phyloP scores from a whole-genome alignment of 30 jellyfish, hydroid and myxozoan species.

The Cassiopea xamachana region DNA sequence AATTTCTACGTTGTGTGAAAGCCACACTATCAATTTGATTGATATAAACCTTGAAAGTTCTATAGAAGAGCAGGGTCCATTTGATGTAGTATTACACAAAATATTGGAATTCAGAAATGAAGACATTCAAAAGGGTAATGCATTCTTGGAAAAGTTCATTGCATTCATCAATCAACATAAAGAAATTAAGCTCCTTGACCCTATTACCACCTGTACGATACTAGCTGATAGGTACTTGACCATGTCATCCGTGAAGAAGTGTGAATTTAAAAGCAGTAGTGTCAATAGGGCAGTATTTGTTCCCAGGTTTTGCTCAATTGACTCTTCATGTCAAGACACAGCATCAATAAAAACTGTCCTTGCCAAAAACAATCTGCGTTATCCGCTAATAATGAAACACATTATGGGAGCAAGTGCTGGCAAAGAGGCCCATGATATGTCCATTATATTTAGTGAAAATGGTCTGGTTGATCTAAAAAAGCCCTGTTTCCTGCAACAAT shows the following conservation, averaged over 20 bases:
- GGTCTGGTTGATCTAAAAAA: conserved; percentile 52
- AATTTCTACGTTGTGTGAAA: conserved; percentile 61
- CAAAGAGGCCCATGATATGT: conserved; percentile 92
- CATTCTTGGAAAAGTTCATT: conserved; percentile 46
- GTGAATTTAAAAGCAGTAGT: conserved; percentile 68
- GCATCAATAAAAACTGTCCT: conserved; percentile 12
- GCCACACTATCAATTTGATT: conserved; percentile 57
- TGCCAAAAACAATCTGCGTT: conserved; percentile 24
- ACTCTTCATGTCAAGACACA: conserved; percentile 8
- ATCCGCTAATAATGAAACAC: conserved; percentile 82
- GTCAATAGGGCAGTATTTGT: conserved; percentile 78
- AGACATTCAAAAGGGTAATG: conserved; percentile 74
- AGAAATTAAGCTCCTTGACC: conserved; percentile 57
- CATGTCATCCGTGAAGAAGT: conserved; percentile 62
- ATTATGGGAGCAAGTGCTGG: conserved; percentile 86
- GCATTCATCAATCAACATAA: conserved; percentile 32
- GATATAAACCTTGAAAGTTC: conserved; percentile 80
- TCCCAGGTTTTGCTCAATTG: conserved; percentile 73
- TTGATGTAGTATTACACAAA: conserved; percentile 90
- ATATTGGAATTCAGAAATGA: conserved; percentile 80
- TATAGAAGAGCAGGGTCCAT: conserved; percentile 91
- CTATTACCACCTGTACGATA: conserved; percentile 61
- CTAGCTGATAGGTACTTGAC: conserved; percentile 72
- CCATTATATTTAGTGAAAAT: conserved; percentile 75
- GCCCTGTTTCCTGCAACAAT: conserved; percentile 94